Percentiles rank a stretch among this genome's conserved stretches.
Conservation (phyloP, 2,888 invertebrate genomes). For the Agrilus biguttatus region DNA sequence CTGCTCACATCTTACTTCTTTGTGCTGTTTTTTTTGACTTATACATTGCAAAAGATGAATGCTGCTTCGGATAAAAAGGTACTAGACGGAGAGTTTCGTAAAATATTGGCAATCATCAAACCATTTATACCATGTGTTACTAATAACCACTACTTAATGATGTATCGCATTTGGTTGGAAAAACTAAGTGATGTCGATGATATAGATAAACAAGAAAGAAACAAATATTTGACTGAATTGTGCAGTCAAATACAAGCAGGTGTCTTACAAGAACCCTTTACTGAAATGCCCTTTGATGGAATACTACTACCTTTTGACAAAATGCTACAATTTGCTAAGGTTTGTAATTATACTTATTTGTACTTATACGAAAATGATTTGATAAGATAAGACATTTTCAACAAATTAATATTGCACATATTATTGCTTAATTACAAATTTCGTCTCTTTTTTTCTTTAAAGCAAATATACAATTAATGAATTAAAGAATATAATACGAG, state of each 20-base stretch:
- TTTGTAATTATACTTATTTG: no score
- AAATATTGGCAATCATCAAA: constrained; percentile 14
- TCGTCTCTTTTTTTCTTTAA: no score
- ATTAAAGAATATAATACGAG: no score
- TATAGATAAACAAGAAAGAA: constrained; percentile 12
- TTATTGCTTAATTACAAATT: no score
- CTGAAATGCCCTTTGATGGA: constrained; percentile 9
- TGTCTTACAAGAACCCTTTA: constrained; percentile 13
- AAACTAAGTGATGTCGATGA: constrained; percentile 11
- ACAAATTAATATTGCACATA: no score
- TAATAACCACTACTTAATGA: constrained; percentile 13
- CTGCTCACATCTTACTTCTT: no score
- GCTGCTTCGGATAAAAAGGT: constrained; percentile 2
- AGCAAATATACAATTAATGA: no score
- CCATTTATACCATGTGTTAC: constrained; percentile 16
- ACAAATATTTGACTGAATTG: constrained; percentile 12
- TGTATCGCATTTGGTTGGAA: constrained; percentile 15
- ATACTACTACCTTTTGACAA: constrained; percentile 6
- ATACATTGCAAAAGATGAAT: no score
- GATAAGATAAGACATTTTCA: no score
- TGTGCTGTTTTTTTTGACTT: no score
- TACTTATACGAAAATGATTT: no score
- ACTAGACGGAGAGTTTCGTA: constrained; percentile 14
- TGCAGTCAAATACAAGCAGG: constrained; percentile 15
- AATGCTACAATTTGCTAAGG: background rate